Percentiles rank a stretch among this genome's conserved stretches.
phyloP scores from a whole-genome alignment of 2,797 vertebrate species.

The Scomberomorus guttatus region DNA sequence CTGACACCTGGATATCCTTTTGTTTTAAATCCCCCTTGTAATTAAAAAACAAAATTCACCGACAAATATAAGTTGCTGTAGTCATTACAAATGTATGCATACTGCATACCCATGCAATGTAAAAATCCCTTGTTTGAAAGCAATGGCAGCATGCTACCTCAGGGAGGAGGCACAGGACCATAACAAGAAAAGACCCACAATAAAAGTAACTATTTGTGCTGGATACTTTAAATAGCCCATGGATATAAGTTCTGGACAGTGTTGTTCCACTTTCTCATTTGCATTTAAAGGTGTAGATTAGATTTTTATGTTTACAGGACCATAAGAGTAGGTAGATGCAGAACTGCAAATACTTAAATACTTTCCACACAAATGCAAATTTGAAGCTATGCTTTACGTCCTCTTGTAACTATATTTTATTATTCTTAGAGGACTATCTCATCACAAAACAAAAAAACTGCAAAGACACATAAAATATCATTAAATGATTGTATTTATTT shows the following conservation, averaged over 20 bases:
- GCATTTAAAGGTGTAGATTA: too few relatives aligned
- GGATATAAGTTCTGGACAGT: neutral
- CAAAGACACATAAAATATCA: too few relatives aligned
- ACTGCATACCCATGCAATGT: neutral
- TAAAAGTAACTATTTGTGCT: neutral
- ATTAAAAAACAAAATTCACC: neutral
- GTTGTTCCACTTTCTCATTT: neutral
- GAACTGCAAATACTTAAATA: neutral
- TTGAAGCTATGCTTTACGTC: neutral
- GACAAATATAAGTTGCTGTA: too few relatives aligned
- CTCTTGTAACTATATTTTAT: neutral
- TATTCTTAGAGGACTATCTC: neutral
- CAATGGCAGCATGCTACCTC: slow-evolving; percentile 50
- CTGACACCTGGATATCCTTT: neutral
- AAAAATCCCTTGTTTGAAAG: neutral
- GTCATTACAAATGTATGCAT: neutral
- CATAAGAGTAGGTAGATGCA: neutral
- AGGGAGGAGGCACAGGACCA: slow-evolving; percentile 52
- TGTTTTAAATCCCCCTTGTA: neutral
- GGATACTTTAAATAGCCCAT: neutral
- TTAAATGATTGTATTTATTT: too few relatives aligned
- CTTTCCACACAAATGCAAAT: too few relatives aligned
- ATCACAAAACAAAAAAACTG: too few relatives aligned
- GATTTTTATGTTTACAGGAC: neutral
- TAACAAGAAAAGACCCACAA: slow-evolving; percentile 2